These are phyloP conservation scores for Leptinotarsa rubiginosa DNA, from an alignment of 2,888 invertebrate species.

Conservation along the genomic window DNA sequence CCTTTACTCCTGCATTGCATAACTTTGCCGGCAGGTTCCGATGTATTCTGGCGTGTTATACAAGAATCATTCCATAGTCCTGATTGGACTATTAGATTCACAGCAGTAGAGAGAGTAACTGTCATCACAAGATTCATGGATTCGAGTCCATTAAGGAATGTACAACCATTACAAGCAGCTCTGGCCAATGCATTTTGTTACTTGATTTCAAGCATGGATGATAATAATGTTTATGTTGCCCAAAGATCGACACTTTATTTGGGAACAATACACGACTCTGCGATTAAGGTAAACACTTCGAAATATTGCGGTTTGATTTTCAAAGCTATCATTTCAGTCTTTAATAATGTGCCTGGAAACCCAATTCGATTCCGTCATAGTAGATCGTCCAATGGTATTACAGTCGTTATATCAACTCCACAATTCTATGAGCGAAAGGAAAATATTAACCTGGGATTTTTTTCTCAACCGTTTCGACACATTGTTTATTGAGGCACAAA, in stretches of 20 bases:
- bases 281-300: conserved; percentile 76
- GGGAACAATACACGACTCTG: conserved; percentile 91
- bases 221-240: conserved; percentile 93
- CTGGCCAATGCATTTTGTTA: conserved; percentile 97
- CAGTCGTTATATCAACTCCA: conserved; percentile 95
- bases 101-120: conserved; percentile 95
- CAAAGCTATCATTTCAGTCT: conserved; percentile 69
- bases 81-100: conserved; percentile 91
- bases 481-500: conserved; percentile 94
- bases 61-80: conserved; percentile 92
- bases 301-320: conserved; percentile 29
- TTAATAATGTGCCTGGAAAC: conserved; percentile 94
- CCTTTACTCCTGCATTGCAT: conserved; percentile 95
- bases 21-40: conserved; percentile 92
- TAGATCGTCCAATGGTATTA: conserved; percentile 95
- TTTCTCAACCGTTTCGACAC: conserved; percentile 97
- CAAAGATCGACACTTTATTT: conserved; percentile 92
- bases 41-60: conserved; percentile 95
- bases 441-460: conserved; percentile 96
- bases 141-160: conserved; percentile 85
- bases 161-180: conserved; percentile 88
- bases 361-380: conserved; percentile 97
- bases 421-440: conserved; percentile 90
- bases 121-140: conserved; percentile 94
- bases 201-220: conserved; percentile 95